Conservation (phyloP, 2,113 vertebrate species). For the Octodon degus region DNA sequence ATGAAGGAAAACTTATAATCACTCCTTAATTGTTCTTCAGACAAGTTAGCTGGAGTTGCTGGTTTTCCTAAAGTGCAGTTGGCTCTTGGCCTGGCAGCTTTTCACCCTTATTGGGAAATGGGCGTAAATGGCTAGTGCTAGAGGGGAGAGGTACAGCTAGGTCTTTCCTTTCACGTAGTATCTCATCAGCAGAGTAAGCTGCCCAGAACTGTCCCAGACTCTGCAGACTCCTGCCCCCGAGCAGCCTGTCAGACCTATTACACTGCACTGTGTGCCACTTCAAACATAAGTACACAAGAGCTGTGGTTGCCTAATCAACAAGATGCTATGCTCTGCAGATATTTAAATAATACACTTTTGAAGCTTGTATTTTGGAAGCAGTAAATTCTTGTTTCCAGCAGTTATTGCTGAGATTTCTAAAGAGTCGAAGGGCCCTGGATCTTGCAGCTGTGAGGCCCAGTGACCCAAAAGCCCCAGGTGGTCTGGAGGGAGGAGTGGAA, state of each 20-base stretch:
- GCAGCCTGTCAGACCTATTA: neutral
- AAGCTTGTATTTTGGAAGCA: constrained; percentile 27
- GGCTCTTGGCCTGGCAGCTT: neutral
- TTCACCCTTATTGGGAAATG: neutral
- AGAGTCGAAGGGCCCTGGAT: neutral
- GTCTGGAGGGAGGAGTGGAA: neutral
- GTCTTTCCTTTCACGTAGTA: neutral
- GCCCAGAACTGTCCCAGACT: neutral
- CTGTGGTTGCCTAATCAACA: neutral
- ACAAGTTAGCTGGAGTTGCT: constrained; percentile 21
- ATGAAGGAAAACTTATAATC: constrained; percentile 37
- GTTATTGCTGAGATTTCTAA: neutral
- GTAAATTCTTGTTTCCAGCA: neutral
- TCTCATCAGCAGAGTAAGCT: neutral
- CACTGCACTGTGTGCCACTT: neutral
- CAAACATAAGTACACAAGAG: neutral
- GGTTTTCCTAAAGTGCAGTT: neutral
- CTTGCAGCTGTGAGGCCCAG: neutral
- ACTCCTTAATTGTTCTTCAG: constrained; percentile 41
- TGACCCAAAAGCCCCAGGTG: neutral
- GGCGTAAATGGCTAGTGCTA: neutral
- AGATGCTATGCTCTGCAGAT: neutral
- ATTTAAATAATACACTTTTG: neutral
- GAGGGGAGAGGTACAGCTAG: neutral
- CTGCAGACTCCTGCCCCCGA: neutral